These are phyloP conservation scores for Koerneria pararmatus DNA, from an alignment of 2,888 invertebrate genomes.

Conservation along the genomic window DNA sequence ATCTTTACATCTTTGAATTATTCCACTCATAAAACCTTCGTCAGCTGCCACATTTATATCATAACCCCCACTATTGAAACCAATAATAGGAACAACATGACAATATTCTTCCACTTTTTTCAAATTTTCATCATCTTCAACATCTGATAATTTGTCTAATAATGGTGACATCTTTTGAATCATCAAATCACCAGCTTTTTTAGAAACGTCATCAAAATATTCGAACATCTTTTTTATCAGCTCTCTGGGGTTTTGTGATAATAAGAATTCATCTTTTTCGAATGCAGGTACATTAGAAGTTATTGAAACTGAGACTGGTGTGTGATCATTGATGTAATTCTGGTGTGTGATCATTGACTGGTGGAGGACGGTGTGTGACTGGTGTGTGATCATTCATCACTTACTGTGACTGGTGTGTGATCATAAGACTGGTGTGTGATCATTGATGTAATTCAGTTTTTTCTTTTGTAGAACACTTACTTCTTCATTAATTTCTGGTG, in stretches of 20 bases:
- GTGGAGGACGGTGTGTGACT: too few relatives aligned
- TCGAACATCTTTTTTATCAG: constrained; percentile 25
- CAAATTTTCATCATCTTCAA: constrained; percentile 14
- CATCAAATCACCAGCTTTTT: constrained; percentile 24
- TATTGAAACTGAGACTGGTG: constrained; percentile 25
- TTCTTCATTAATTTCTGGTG: constrained; percentile 15
- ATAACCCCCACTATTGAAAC: constrained; percentile 27
- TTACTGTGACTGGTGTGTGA: too few relatives aligned
- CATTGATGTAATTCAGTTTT: constrained; percentile 25
- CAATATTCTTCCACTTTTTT: constrained; percentile 23
- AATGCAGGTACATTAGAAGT: constrained; percentile 24
- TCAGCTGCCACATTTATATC: constrained; percentile 25
- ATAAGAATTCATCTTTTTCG: constrained; percentile 24
- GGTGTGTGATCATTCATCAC: too few relatives aligned
- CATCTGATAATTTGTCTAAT: constrained; percentile 17
- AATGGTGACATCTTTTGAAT: constrained; percentile 25
- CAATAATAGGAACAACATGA: constrained; percentile 25
- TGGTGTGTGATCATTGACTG: too few relatives aligned
- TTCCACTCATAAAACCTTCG: constrained; percentile 27
- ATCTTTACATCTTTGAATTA: constrained; percentile 16
- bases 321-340: constrained; percentile 25
- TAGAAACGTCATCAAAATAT: constrained; percentile 24
- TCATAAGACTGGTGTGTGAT: too few relatives aligned
- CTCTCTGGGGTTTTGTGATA: constrained; percentile 24
- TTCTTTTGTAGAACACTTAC: constrained; percentile 6